Conservation (phyloP, 2,113 vertebrate genomes). For the Zosterops hypoxanthus region DNA sequence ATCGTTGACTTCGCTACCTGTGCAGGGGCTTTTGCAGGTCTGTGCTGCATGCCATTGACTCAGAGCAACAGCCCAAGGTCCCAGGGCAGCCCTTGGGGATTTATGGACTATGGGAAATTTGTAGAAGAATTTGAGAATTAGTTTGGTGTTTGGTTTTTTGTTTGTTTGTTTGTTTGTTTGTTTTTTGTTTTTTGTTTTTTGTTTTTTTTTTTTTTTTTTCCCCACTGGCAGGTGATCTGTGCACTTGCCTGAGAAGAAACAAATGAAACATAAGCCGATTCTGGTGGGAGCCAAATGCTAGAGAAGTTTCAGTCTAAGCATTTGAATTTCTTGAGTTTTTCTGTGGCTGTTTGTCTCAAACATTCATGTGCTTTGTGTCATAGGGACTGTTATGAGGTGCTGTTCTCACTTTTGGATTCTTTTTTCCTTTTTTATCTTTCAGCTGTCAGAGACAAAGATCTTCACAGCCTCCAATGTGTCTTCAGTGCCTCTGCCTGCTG, state of each 20-base stretch:
- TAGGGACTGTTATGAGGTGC: not conserved
- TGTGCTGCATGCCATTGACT: rapidly evolving
- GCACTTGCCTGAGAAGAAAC: not conserved
- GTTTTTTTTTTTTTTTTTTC: not conserved
- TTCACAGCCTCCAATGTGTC: slow-evolving; percentile 96
- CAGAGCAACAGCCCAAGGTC: not conserved
- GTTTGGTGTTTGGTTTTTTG: too few relatives aligned
- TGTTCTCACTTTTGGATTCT: not conserved
- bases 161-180: not conserved
- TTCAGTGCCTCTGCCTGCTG: slow-evolving; percentile 86
- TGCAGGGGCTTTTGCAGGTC: not conserved
- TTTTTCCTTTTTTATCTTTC: not conserved
- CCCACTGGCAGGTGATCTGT: not conserved
- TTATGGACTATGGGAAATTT: not conserved
- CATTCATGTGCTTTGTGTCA: rapidly evolving
- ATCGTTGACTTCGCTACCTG: not conserved
- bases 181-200: not conserved
- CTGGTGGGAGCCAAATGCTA: not conserved
- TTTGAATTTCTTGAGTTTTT: not conserved
- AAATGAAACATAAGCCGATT: not conserved
- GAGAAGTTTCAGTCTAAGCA: not conserved
- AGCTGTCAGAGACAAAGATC: slow-evolving; percentile 99
- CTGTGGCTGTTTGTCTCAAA: not conserved
- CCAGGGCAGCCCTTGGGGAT: not conserved
- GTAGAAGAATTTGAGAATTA: not conserved